phyloP scores from a whole-genome alignment of 1,140 invertebrate genomes.

The Cotesia chilonis region DNA sequence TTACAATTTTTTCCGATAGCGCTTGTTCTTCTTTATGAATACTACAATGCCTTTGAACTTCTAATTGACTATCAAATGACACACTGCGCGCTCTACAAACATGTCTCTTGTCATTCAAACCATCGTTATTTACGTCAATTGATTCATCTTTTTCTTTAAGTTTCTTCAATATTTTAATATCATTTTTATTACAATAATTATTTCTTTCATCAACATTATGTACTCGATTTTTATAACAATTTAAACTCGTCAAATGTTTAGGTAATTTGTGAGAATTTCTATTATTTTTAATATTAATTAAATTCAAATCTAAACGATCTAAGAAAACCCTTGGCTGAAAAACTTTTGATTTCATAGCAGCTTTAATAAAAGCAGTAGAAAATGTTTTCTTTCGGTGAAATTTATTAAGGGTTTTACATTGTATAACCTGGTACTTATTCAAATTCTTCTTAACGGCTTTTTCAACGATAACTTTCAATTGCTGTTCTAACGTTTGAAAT shows the following conservation, averaged over 20 bases:
- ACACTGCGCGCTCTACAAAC: slow-evolving; percentile 54
- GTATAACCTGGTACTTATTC: slow-evolving; percentile 36
- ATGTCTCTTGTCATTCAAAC: slow-evolving; percentile 42
- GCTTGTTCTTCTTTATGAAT: slow-evolving; percentile 44
- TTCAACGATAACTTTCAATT: slow-evolving; percentile 57
- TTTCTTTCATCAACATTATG: too few relatives aligned
- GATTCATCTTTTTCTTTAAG: not conserved
- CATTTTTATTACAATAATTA: too few relatives aligned
- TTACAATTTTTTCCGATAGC: slow-evolving; percentile 37
- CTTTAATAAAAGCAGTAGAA: slow-evolving; percentile 49
- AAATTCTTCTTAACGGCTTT: slow-evolving; percentile 59
- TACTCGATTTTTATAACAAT: too few relatives aligned
- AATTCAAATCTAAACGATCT: slow-evolving; percentile 44
- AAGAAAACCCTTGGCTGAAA: slow-evolving; percentile 59
- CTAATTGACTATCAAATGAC: slow-evolving; percentile 46
- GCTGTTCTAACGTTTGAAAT: slow-evolving; percentile 49
- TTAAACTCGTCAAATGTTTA: too few relatives aligned
- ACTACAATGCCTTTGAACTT: slow-evolving; percentile 52
- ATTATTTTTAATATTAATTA: not conserved
- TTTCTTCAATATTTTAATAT: not conserved
- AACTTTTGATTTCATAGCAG: slow-evolving; percentile 47
- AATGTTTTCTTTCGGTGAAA: slow-evolving; percentile 36
- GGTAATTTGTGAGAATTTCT: too few relatives aligned
- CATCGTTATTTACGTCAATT: not conserved
- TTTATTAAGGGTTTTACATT: not conserved